phyloP scores from a whole-genome alignment of 1,140 invertebrate species.

The Zeugodacus cucurbitae region DNA sequence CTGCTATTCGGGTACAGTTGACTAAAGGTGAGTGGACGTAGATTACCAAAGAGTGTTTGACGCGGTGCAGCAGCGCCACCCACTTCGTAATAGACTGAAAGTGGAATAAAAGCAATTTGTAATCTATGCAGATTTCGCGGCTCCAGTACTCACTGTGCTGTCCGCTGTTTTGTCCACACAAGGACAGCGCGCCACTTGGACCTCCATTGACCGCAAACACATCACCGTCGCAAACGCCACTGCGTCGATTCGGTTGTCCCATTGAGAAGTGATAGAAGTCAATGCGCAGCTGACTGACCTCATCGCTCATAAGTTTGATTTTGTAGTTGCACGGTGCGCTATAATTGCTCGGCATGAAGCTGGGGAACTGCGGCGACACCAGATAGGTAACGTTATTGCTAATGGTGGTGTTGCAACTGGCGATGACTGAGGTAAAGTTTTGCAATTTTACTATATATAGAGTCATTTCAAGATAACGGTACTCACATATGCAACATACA shows the following conservation, averaged over 20 bases:
- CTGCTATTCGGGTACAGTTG: constrained; percentile 43
- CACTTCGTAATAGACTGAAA: constrained; percentile 76
- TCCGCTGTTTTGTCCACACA: constrained; percentile 85
- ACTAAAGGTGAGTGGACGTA: constrained; percentile 47
- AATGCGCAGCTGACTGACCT: constrained; percentile 80
- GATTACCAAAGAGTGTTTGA: constrained; percentile 57
- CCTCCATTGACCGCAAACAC: constrained; percentile 73
- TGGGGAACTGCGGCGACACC: constrained; percentile 83
- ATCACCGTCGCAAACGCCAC: constrained; percentile 81
- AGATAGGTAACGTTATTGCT: constrained; percentile 88
- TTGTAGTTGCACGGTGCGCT: constrained; percentile 72
- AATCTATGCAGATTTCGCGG: not conserved
- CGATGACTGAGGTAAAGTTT: constrained; percentile 71
- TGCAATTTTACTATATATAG: not conserved
- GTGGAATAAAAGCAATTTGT: constrained; percentile 31
- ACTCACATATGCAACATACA: constrained; percentile 90
- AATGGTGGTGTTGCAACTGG: constrained; percentile 79
- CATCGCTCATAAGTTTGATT: constrained; percentile 77
- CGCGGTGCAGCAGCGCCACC: constrained; percentile 60
- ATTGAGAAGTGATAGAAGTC: constrained; percentile 85
- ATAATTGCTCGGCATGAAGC: constrained; percentile 73
- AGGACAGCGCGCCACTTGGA: constrained; percentile 69
- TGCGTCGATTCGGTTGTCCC: constrained; percentile 82
- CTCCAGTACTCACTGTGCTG: constrained; percentile 77
- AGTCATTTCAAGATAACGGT: not conserved